Evolutionary conservation across 2,888 invertebrate genomes (phyloP), one percentile per base, ranked within the genome.

Genomic region (Sycophila texana): DNA sequence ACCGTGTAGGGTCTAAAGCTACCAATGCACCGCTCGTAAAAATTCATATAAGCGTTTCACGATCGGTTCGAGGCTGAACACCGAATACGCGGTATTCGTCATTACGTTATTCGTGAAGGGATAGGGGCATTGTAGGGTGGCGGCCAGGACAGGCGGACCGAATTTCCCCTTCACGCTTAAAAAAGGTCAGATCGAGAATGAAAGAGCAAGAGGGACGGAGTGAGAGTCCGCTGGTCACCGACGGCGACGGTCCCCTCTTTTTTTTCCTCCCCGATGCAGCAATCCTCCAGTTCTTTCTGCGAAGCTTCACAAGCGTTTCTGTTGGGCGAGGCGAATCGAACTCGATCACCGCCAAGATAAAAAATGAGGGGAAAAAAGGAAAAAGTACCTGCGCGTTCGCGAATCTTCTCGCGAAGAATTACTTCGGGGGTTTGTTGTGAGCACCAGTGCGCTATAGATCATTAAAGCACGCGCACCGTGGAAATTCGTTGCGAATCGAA

Each of bases 131-230:
- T 26, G 26, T 82, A 71, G 80, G 83, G 81, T 83, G 82, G 83
- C 83, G 51, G 16, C 65, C 73, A 82, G 82, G 83, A 82, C 84
- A 85, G 84, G 85, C 86, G 86, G 68, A 85, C 85, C 86, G 84
- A 87, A 87, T 87, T 83, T 86, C 84, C 83, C 84, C 86, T 87
- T 87, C 86, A 87, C 86, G 86, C 83, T 83, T 87, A 85, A 83
- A 87, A 85, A 86, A 86, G 86, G 86, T 87, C 86, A 85, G 58
- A n/a, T 20, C 18, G 20, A 22, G 22, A 39, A 61, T 30, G 39
- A 39, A 39, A 16, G 61, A 61, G 61, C 16, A 53, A n/a, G 39
- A 39, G 39, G 7, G 10, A 1, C 10, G 7, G 39, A 4, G 39
- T 5, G 5, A 7, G 39, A 39, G 39, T 30, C 5, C 39, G 39